Conservation (phyloP, 2,888 invertebrate genomes). For the Temnothorax unifasciatus region DNA sequence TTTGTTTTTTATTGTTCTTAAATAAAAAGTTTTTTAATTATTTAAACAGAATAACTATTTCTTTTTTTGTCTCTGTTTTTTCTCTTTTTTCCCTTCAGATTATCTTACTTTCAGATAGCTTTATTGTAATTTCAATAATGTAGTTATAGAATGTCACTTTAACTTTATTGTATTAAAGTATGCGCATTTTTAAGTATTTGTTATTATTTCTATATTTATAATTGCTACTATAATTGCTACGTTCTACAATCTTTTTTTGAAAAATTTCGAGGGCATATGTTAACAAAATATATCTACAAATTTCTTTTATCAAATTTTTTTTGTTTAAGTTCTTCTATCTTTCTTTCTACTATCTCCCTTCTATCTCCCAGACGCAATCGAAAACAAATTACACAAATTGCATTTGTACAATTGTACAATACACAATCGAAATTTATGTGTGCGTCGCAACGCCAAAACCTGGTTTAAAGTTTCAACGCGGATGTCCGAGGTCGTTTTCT, state of each 20-base stretch:
- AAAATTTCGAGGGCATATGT: neutral
- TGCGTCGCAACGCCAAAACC: neutral
- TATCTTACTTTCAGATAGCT: neutral
- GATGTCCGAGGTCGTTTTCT: slow-evolving; percentile 63
- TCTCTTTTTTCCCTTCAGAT: neutral
- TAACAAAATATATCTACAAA: neutral
- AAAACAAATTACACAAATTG: slow-evolving; percentile 1
- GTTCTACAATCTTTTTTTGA: neutral
- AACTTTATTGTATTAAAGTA: neutral
- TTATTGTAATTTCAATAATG: neutral
- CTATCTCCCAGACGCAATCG: too few species aligned
- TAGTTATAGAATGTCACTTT: neutral
- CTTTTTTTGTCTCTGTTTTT: neutral
- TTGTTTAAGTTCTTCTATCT: neutral
- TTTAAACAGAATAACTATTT: slow-evolving; percentile 5
- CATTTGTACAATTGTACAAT: slow-evolving; percentile 9
- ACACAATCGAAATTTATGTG: neutral
- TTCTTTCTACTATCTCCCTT: neutral
- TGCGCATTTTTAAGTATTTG: neutral
- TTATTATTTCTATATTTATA: neutral
- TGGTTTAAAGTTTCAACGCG: slow-evolving; percentile 45
- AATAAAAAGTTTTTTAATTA: neutral
- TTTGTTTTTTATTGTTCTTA: neutral
- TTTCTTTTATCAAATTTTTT: neutral
- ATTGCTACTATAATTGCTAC: neutral